Percentiles rank a stretch among this genome's conserved stretches.
These are phyloP conservation scores for Volucella zonaria DNA, from an alignment of 2,888 invertebrate species.

Conservation along the genomic window DNA sequence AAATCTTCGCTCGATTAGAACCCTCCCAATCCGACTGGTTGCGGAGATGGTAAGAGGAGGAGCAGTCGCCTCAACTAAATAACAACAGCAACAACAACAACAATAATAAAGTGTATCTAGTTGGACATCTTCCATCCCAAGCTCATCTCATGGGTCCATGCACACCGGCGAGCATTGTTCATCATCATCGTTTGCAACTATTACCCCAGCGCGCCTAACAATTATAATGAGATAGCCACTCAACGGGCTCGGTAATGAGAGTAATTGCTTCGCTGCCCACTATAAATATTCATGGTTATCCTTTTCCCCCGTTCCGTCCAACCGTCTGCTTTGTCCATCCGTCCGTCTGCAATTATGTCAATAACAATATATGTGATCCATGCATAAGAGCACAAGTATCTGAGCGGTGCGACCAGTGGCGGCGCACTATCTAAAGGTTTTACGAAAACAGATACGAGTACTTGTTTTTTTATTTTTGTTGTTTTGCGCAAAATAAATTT, in stretches of 20 bases:
- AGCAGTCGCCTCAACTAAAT: not conserved
- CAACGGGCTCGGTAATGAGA: slow-evolving; percentile 68
- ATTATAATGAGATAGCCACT: slow-evolving; percentile 64
- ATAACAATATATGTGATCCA: slow-evolving; percentile 75
- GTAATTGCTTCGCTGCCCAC: slow-evolving; percentile 74
- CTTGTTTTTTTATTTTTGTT: slow-evolving; percentile 25
- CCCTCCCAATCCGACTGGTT: slow-evolving; percentile 7
- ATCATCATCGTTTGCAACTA: slow-evolving; percentile 55
- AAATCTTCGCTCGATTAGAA: slow-evolving; percentile 53
- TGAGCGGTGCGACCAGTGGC: slow-evolving; percentile 19
- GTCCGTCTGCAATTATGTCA: slow-evolving; percentile 78
- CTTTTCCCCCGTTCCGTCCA: slow-evolving; percentile 45
- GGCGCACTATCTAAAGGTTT: slow-evolving; percentile 12
- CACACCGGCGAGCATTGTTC: slow-evolving; percentile 54
- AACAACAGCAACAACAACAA: slow-evolving; percentile 31
- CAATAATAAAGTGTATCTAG: slow-evolving; percentile 11
- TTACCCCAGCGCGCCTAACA: slow-evolving; percentile 56
- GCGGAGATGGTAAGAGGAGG: not conserved
- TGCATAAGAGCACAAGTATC: slow-evolving; percentile 23
- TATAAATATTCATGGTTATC: slow-evolving; percentile 75
- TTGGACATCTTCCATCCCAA: slow-evolving; percentile 50
- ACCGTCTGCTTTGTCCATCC: slow-evolving; percentile 3
- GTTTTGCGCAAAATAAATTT: not conserved
- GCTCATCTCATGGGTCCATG: slow-evolving; percentile 58
- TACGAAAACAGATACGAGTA: slow-evolving; percentile 39